A percentile compares a stretch with the other conserved stretches of the same genome.
Evolutionary conservation across 2,888 invertebrate species (phyloP).

Genomic region (Cataglyphis livida): DNA sequence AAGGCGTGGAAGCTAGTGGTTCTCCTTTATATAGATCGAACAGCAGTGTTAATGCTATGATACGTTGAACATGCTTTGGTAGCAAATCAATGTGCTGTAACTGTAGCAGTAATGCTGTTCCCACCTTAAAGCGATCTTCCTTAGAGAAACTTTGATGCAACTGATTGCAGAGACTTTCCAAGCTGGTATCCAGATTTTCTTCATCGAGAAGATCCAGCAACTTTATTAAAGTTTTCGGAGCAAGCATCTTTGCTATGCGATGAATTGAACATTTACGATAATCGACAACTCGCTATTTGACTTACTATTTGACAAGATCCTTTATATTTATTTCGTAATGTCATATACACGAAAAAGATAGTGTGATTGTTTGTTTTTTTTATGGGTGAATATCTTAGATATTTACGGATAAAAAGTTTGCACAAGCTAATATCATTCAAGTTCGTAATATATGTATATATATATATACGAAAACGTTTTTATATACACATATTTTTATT

Average conservation of each 20-base stretch:
- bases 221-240: constrained; percentile 79
- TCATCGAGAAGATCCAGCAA: constrained; percentile 82
- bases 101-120: constrained; percentile 88
- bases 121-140: constrained; percentile 92
- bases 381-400: background rate
- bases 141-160: constrained; percentile 93
- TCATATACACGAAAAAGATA: background rate
- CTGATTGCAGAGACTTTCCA: constrained; percentile 92
- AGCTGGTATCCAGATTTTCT: constrained; percentile 81
- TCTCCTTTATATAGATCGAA: constrained; percentile 91
- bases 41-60: constrained; percentile 90
- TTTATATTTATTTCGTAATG: background rate
- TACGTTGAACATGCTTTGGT: constrained; percentile 89
- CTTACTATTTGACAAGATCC: background rate
- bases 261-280: background rate
- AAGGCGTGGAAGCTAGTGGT: constrained; percentile 89
- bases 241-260: constrained; percentile 73
- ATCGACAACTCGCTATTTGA: background rate
- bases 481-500: too few relatives aligned
- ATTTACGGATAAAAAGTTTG: background rate
- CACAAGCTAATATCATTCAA: constrained; percentile 3
- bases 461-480: too few relatives aligned
- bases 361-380: background rate
- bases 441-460: too few relatives aligned
- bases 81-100: constrained; percentile 91